These are phyloP conservation scores for Botia kubotai DNA, from an alignment of 2,797 vertebrate species.

Conservation along the genomic window DNA sequence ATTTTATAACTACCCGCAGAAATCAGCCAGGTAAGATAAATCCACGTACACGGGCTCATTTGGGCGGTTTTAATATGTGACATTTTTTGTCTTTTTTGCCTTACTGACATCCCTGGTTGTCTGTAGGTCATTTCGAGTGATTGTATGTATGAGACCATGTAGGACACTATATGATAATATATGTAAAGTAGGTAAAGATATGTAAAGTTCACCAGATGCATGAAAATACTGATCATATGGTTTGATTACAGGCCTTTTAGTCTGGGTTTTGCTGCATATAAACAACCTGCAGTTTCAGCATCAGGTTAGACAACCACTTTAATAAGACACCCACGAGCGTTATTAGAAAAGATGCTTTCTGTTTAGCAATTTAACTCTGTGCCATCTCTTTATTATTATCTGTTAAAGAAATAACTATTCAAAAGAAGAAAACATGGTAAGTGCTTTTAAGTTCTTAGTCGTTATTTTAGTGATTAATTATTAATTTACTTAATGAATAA, in stretches of 20 bases:
- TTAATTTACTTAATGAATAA: neutral
- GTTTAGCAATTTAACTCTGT: neutral
- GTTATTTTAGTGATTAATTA: neutral
- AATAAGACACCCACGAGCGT: neutral
- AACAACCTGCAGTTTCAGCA: slow-evolving; percentile 67
- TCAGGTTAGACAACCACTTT: slow-evolving; percentile 72
- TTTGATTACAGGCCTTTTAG: slow-evolving; percentile 75
- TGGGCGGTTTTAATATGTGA: rapidly evolving
- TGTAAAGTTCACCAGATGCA: neutral
- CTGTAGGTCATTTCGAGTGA: slow-evolving; percentile 44
- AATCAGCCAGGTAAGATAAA: slow-evolving; percentile 66
- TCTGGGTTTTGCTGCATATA: slow-evolving; percentile 65
- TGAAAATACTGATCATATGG: neutral
- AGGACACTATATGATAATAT: neutral
- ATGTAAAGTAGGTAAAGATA: no score
- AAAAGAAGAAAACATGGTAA: slow-evolving; percentile 91
- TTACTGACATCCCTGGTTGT: neutral
- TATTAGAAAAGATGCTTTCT: neutral
- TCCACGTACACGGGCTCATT: rapidly evolving
- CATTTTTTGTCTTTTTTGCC: neutral
- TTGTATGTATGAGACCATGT: neutral
- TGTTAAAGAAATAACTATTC: slow-evolving; percentile 82
- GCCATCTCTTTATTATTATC: slow-evolving; percentile 55
- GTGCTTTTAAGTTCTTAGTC: slow-evolving; percentile 54
- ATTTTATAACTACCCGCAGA: slow-evolving; percentile 60